These are phyloP conservation scores for Dysidea cf. avara DNA, from an alignment of 37 sponge, comb jelly and placozoan species.

Conservation along the genomic window DNA sequence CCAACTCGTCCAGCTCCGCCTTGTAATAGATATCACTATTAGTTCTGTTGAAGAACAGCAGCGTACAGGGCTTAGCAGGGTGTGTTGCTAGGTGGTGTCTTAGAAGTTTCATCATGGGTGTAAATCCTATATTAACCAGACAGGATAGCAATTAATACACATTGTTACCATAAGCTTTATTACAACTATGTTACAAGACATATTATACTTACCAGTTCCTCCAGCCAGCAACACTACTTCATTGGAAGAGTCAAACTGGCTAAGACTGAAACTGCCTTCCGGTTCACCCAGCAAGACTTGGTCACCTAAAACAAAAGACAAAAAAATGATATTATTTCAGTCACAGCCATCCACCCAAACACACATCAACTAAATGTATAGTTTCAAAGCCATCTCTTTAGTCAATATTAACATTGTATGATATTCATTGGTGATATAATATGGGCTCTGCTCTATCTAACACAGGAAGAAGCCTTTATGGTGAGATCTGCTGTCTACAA, in stretches of 20 bases:
- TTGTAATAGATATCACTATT: slow-evolving; percentile 67
- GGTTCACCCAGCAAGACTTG: slow-evolving; percentile 65
- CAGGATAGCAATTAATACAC: too few relatives aligned
- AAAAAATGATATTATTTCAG: too few relatives aligned
- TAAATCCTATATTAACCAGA: slow-evolving; percentile 52
- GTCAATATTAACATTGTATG: too few relatives aligned
- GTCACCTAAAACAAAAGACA: slow-evolving; percentile 52
- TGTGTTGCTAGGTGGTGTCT: slow-evolving; percentile 14
- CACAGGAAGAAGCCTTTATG: neutral
- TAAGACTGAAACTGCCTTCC: slow-evolving; percentile 63
- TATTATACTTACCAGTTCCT: slow-evolving; percentile 76
- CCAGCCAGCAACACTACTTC: slow-evolving; percentile 63
- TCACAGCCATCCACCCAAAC: too few relatives aligned
- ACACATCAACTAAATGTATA: too few relatives aligned
- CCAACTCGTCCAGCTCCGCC: slow-evolving; percentile 42
- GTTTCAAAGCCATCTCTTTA: too few relatives aligned
- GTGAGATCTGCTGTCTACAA: too few relatives aligned
- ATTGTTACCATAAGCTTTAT: too few relatives aligned
- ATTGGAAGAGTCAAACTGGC: slow-evolving; percentile 9
- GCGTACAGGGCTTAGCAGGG: slow-evolving; percentile 37
- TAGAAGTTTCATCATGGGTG: slow-evolving; percentile 73
- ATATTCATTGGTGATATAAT: too few relatives aligned
- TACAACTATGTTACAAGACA: too few relatives aligned
- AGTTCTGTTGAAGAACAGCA: slow-evolving; percentile 74
- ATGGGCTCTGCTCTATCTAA: neutral